These are phyloP conservation scores for Anthopleura sola DNA, from an alignment of 64 coral and sea anemone species.

Conservation along the genomic window DNA sequence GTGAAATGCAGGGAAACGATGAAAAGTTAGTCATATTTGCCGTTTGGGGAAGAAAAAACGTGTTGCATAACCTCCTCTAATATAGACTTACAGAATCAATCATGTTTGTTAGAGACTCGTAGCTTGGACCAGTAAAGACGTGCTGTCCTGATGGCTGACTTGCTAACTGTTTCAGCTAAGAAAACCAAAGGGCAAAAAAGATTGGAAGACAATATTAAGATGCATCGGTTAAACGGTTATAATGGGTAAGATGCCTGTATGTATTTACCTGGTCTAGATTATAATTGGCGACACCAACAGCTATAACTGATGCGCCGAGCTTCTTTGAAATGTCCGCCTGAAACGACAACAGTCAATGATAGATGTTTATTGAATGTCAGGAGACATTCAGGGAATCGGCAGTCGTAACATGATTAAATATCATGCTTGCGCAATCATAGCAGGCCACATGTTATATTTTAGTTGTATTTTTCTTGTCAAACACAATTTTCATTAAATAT, in stretches of 20 bases:
- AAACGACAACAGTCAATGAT: too few relatives aligned
- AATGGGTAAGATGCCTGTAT: background rate
- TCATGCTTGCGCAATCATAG: too few relatives aligned
- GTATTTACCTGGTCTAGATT: background rate
- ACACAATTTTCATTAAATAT: too few relatives aligned
- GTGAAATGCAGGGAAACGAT: too few relatives aligned
- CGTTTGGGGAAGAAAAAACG: too few relatives aligned
- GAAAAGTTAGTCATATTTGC: too few relatives aligned
- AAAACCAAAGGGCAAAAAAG: background rate
- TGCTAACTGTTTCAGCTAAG: background rate
- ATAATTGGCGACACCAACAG: slow-evolving; percentile 2
- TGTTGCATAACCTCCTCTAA: too few relatives aligned
- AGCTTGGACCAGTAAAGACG: background rate
- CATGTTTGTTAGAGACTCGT: background rate
- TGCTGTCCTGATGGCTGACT: background rate
- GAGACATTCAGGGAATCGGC: too few relatives aligned
- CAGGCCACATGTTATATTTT: too few relatives aligned
- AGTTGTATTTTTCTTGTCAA: too few relatives aligned
- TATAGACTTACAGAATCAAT: slow-evolving; percentile 5
- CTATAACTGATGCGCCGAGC: background rate
- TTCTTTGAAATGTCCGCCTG: background rate
- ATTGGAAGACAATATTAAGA: background rate
- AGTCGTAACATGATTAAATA: too few relatives aligned
- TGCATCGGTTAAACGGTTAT: background rate
- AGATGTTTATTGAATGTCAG: too few relatives aligned